Percentiles rank a stretch among this genome's conserved stretches.
phyloP scores from a whole-genome alignment of 2,113 vertebrate species.

The Lepus europaeus region DNA sequence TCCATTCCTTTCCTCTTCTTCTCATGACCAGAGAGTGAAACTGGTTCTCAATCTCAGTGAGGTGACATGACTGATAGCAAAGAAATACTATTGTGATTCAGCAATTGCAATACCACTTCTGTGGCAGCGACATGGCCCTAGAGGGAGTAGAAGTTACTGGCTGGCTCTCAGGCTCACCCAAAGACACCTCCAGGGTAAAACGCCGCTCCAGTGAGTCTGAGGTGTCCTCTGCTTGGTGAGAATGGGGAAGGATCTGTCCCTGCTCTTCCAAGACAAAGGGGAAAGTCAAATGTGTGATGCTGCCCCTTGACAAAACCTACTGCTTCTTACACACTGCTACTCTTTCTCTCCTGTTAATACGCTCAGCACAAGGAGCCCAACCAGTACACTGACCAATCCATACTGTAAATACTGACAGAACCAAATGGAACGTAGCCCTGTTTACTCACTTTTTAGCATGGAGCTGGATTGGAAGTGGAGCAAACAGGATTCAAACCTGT shows the following conservation, averaged over 20 bases:
- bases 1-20: not conserved
- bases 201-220: not conserved
- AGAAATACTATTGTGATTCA: not conserved
- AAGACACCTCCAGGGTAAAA: not conserved
- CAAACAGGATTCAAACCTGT: too few species aligned
- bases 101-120: not conserved
- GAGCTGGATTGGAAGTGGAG: too few species aligned
- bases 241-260: not conserved
- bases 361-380: accelerated
- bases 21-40: not conserved
- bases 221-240: accelerated
- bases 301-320: not conserved
- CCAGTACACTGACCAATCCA: not conserved
- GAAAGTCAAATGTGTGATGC: too few species aligned
- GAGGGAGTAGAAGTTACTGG: not conserved
- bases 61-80: not conserved
- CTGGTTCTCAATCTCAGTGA: not conserved
- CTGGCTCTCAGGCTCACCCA: accelerated
- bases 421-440: not conserved
- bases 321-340: not conserved
- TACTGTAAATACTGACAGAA: not conserved
- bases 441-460: not conserved
- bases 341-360: accelerated
- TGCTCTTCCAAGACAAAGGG: not conserved
- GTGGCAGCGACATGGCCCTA: too few species aligned